phyloP scores from a whole-genome alignment of 2,113 vertebrate genomes.

The Mormoops blainvillei region DNA sequence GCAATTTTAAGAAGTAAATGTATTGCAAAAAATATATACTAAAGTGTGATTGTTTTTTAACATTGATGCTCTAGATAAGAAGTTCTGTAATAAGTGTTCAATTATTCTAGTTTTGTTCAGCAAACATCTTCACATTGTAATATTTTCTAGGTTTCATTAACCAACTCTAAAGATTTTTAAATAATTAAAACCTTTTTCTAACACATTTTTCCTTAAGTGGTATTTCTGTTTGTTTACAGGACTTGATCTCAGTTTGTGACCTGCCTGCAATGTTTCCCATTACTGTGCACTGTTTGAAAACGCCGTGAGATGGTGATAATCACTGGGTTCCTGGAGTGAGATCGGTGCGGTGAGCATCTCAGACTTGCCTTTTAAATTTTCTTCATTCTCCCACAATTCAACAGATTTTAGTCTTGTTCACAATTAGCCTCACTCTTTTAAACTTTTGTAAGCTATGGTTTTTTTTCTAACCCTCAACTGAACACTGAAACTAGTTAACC shows the following conservation, averaged over 20 bases:
- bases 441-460: slow-evolving; percentile 38
- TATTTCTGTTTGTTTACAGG: slow-evolving; percentile 43
- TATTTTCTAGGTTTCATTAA: slow-evolving; percentile 59
- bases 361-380: slow-evolving; percentile 57
- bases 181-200: slow-evolving; percentile 54
- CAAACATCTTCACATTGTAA: not conserved
- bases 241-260: slow-evolving; percentile 55
- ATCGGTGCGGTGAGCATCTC: not conserved
- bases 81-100: not conserved
- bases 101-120: not conserved
- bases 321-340: not conserved
- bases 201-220: slow-evolving; percentile 27
- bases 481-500: slow-evolving; percentile 12
- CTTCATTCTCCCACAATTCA: slow-evolving; percentile 58
- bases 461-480: slow-evolving; percentile 42
- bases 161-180: not conserved
- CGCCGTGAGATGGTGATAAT: slow-evolving; percentile 39
- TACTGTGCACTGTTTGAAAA: slow-evolving; percentile 59
- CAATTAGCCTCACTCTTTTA: slow-evolving; percentile 46
- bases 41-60: not conserved
- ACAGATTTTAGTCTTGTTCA: slow-evolving; percentile 65
- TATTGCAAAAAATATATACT: not conserved
- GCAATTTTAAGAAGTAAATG: not conserved
- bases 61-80: not conserved
- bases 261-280: slow-evolving; percentile 22